Evolutionary conservation across 2,888 invertebrate species (phyloP), one percentile per base, ranked within the genome.

Genomic region (Vandiemenella viatica): DNA sequence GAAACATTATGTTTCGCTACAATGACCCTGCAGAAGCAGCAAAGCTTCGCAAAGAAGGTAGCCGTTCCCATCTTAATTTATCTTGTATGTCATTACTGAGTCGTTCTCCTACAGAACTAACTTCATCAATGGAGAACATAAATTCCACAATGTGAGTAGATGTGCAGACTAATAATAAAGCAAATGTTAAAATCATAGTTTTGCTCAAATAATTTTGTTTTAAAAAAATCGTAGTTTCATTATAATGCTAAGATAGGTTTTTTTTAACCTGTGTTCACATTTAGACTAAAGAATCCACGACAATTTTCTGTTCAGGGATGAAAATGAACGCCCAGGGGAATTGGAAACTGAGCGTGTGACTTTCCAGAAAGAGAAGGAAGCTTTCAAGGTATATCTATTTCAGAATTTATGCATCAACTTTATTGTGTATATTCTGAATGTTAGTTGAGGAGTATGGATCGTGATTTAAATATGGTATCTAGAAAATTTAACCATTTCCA

Each of bases 11-110:
- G 74, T 84, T 84, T 66, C 83, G 90, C 37, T 90, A 87, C 67
- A 90, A 89, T 68, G 87, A 90, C 71, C 90, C 90, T 10, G 85
- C 79, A 1, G 89, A 89, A 63, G 89, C 88, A 2, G 89, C 88
- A 32, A 83, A 85, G 64, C 68, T 89, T 55, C 74, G 87, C 20
- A 83, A 80, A 62, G 83, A 82, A 60, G 80, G 80, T 52, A 73
- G 74, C 52, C 77, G 80, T 17, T 79, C 80, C 46, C 72, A 75
- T 59, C 72, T 80, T 64, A 86, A 85, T 69, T 75, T 89, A 57
- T 87, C 88, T 15, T 74, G 89, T 2, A 71, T 87, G 46, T 88
- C 88, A 17, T 71, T 90, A 55, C 73, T 87, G 42, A 85, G 84
- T 63, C 83, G 83, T 77, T 86, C 86, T 54, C 80, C 84, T 57